Base-by-base conservation (phyloP, 2,888 invertebrate genomes). In the Pecten maximus region DNA sequence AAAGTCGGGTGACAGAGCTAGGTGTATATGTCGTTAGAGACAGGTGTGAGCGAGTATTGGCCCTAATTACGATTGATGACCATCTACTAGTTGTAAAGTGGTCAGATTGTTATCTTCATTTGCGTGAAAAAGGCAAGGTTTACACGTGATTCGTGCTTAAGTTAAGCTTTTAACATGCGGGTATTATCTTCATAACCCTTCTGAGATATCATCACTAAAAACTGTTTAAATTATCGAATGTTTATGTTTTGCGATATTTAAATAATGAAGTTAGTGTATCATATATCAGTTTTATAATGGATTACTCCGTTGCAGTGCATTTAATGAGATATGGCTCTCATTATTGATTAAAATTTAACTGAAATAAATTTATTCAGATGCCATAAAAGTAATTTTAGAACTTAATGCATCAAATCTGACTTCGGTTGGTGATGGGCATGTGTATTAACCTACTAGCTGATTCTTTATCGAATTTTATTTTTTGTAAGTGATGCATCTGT, bases 81-180 rank as follows among this genome's bases (percentile, higher is more conserved):
- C 74, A 74, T 74, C 74, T 74, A 28, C 35, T 35, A 74, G 74
- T 28, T 74, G 74, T 74, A 74, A 74, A 74, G 74, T 74, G 74
- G 74, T 35, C 74, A 74, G 74, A 74, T 74, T 35, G 35, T 28
- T 74, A 74, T 74, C 74, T 74, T 35, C 35, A 74, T 74, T 8
- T 15, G 35, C 74, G 74, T 74, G 74, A 74, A 74, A 44, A 74
- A 74, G 74, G 74, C 74, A 74, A 35, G 28, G 74, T 35, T 74
- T 74, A 74, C 74, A 35, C 74, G 35, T 35, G 74, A 74, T 35
- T 74, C 35, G 74, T 74, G 74, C 74, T 74, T 28, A 74, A 74
- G 74, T 74, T 74, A 74, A 74, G 74, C 74, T 74, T 74, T 35
- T 74, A 74, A 74, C 74, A 74, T 74, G 23, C 74, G 28, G 74